phyloP scores from a whole-genome alignment of 2,113 vertebrate genomes.

The Phrynosoma platyrhinos region DNA sequence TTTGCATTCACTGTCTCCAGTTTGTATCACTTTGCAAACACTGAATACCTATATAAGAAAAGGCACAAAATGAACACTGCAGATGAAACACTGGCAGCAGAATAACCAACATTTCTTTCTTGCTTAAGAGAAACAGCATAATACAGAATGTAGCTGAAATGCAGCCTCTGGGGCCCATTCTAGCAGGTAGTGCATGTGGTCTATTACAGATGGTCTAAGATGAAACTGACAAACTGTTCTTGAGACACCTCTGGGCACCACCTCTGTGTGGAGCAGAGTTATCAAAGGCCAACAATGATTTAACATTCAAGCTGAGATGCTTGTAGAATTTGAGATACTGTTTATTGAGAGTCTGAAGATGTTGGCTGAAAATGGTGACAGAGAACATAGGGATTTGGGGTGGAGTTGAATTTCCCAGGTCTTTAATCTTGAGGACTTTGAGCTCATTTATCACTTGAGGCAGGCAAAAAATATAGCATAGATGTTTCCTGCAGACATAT shows the following conservation, averaged over 20 bases:
- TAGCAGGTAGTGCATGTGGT: neutral
- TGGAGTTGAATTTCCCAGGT: conserved; percentile 50
- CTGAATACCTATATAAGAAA: neutral
- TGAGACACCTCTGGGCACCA: conserved; percentile 3
- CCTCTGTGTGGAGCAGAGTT: conserved; percentile 11
- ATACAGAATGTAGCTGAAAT: conserved; percentile 8
- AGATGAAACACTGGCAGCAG: neutral
- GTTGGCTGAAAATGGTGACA: conserved; percentile 25
- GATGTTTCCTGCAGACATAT: conserved; percentile 54
- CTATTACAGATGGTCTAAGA: neutral
- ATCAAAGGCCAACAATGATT: conserved; percentile 29
- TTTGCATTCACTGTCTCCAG: no score
- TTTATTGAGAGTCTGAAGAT: conserved; percentile 35
- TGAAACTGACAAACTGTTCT: conserved; percentile 16
- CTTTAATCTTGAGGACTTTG: conserved; percentile 63
- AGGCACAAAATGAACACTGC: neutral
- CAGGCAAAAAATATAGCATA: conserved; percentile 50
- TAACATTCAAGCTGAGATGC: conserved; percentile 24
- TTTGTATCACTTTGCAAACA: neutral
- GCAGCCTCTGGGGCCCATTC: neutral
- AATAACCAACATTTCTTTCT: neutral
- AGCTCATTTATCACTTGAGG: conserved; percentile 60
- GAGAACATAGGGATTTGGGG: neutral
- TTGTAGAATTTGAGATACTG: conserved; percentile 15
- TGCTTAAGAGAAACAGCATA: neutral